Base-by-base conservation (phyloP, 30 jellyfish, hydroid and myxozoan genomes). In the Nemopilema nomurai region DNA sequence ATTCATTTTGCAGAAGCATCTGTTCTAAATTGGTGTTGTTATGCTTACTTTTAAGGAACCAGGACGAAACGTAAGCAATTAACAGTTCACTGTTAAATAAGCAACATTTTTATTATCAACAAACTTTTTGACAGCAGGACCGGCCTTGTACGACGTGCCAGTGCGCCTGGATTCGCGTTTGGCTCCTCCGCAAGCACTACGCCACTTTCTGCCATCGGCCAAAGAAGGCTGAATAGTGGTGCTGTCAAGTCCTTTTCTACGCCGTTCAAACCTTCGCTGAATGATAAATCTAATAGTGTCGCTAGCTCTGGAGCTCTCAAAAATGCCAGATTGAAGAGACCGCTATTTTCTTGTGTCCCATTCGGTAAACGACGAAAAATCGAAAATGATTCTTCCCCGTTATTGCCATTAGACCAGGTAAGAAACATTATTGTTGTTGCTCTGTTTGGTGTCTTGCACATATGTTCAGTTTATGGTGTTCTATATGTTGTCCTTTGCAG, bases 271-370 rank as follows among this genome's bases (percentile, higher is more conserved):
- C 67, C 66, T 17, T 29, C 30, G 4, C 17, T 49, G 25, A 28
- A 26, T 26, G 71, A 71, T 66, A 25, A 20, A n/a, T 32, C 33
- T 16, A 63, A 26, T 31, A 74, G 49, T 3, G 50, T 33, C 19
- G 84, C 70, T 3, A 71, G 27, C 18, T 13, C 70, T 18, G 26
- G 27, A 23, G 52, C 65, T 31, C 25, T 20, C 28, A 23, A 7
- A n/a, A 62, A 66, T 22, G 49, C 71, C n/a, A 28, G 53, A 20
- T 23, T 65, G 0, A 83, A 83, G 76, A 28, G 91, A 13, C 91
- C 91, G 18, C 72, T 83, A 28, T 62, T 83, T 71, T 71, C 91
- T 17, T 70, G 91, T 71, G 91, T 83, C 1, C 91, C 91, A 50
- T 83, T 83, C 52, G 82, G 91, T 24, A 83, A 83, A 69, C 66